These are phyloP conservation scores for Zaprionus nigranus DNA, from an alignment of 1,140 invertebrate species.

Conservation along the genomic window DNA sequence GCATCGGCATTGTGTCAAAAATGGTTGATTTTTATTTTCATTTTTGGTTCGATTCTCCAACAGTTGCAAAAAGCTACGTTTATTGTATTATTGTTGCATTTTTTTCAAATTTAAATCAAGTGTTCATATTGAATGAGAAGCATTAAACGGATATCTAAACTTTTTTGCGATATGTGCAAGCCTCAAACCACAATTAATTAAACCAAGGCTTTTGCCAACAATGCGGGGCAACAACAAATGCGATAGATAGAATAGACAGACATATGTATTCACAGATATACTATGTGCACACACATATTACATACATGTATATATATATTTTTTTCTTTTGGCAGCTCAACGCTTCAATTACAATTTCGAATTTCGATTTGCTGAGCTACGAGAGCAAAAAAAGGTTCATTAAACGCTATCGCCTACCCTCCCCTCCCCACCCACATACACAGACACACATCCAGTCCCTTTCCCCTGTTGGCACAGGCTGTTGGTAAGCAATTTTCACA, in stretches of 20 bases:
- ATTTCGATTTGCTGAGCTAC: conserved; percentile 62
- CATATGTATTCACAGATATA: background rate
- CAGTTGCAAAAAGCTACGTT: background rate
- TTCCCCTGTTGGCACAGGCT: background rate
- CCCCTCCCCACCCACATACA: background rate
- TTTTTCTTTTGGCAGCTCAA: conserved; percentile 39
- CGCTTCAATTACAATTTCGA: conserved; percentile 75
- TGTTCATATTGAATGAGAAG: conserved; percentile 31
- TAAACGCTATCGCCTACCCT: conserved; percentile 62
- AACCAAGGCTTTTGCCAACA: conserved; percentile 51
- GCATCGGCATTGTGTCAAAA: conserved; percentile 68
- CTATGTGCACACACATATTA: background rate
- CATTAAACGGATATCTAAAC: conserved; percentile 72
- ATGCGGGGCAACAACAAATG: conserved; percentile 30
- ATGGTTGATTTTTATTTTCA: conserved; percentile 52
- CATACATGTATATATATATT: background rate
- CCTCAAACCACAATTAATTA: conserved; percentile 81
- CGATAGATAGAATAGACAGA: conserved; percentile 49
- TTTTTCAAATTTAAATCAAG: conserved; percentile 75
- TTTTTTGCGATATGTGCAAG: conserved; percentile 58
- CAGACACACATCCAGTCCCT: background rate
- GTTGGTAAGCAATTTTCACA: conserved; percentile 53
- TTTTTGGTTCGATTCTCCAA: background rate
- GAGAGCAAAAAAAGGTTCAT: conserved; percentile 59
- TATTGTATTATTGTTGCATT: background rate